Conservation (phyloP, 1,140 invertebrate genomes). For the Chironomus tepperi region DNA sequence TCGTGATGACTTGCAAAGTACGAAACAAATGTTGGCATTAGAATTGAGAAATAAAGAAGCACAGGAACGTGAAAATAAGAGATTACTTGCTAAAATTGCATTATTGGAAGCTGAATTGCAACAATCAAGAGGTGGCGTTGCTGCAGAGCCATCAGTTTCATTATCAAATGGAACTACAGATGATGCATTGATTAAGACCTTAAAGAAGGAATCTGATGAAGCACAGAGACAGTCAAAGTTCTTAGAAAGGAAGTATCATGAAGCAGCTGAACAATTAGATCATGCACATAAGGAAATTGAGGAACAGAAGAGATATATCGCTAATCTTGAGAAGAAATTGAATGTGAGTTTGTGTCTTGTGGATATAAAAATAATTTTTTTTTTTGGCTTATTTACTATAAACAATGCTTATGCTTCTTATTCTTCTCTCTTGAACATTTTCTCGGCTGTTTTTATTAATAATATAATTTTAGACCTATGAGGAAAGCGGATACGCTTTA, state of each 20-base stretch:
- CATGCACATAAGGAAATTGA: conserved; percentile 65
- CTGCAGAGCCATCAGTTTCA: conserved; percentile 42
- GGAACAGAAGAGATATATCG: conserved; percentile 64
- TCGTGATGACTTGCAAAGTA: conserved; percentile 82
- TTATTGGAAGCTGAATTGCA: conserved; percentile 70
- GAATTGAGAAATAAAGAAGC: conserved; percentile 80
- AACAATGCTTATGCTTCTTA: no score
- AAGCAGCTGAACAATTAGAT: conserved; percentile 64
- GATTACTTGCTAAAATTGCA: conserved; percentile 62
- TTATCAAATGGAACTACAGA: conserved; percentile 44
- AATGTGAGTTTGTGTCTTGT: conserved; percentile 40
- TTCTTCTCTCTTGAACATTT: no score
- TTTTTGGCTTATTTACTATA: no score
- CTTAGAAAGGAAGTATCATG: conserved; percentile 67
- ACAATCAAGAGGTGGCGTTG: conserved; percentile 49
- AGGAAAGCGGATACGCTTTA: background rate
- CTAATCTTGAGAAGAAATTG: conserved; percentile 61
- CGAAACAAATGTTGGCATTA: conserved; percentile 79
- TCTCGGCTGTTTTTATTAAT: no score
- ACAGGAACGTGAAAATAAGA: conserved; percentile 75
- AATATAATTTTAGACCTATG: background rate
- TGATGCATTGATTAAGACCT: conserved; percentile 50
- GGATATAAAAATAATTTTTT: no score
- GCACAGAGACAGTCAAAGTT: conserved; percentile 68
- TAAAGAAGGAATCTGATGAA: conserved; percentile 66